A percentile compares a stretch with the other conserved stretches of the same genome.
Conservation (phyloP, 2,113 vertebrate genomes). For the Peromyscus polionotus region DNA sequence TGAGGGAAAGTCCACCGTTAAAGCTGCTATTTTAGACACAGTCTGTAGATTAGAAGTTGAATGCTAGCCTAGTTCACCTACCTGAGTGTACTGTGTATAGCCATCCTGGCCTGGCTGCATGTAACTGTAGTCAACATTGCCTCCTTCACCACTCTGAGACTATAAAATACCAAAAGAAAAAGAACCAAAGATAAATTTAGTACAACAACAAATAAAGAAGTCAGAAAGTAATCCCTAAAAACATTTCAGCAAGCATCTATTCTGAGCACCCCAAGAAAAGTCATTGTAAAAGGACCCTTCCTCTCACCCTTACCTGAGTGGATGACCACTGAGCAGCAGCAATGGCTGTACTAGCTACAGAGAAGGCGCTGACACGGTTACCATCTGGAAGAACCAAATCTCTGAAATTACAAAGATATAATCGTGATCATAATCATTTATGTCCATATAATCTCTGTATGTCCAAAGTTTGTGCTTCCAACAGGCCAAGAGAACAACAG, state of each 20-base stretch:
- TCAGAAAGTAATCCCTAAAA: background rate
- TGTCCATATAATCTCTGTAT: background rate
- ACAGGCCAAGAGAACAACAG: background rate
- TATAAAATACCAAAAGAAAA: constrained; percentile 77
- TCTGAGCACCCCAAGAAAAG: background rate
- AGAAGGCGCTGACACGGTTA: constrained; percentile 97
- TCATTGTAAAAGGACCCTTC: background rate
- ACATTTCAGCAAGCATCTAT: background rate
- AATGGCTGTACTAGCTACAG: constrained; percentile 98
- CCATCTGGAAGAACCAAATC: constrained; percentile 96
- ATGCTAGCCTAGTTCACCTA: constrained; percentile 78
- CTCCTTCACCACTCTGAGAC: constrained; percentile 93
- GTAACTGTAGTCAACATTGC: constrained; percentile 93
- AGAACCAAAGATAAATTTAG: constrained; percentile 50
- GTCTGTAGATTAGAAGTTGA: background rate
- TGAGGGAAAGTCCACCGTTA: constrained; percentile 68
- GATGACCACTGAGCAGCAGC: constrained; percentile 99
- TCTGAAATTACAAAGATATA: constrained; percentile 87
- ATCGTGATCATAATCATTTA: background rate
- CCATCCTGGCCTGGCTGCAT: constrained; percentile 93
- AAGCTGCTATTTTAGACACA: background rate
- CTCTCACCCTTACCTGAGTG: constrained; percentile 91
- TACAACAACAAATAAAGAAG: background rate
- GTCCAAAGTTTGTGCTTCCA: background rate
- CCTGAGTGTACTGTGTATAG: constrained; percentile 93